phyloP scores from a whole-genome alignment of 2,797 vertebrate species.

The Spatula versicolor region DNA sequence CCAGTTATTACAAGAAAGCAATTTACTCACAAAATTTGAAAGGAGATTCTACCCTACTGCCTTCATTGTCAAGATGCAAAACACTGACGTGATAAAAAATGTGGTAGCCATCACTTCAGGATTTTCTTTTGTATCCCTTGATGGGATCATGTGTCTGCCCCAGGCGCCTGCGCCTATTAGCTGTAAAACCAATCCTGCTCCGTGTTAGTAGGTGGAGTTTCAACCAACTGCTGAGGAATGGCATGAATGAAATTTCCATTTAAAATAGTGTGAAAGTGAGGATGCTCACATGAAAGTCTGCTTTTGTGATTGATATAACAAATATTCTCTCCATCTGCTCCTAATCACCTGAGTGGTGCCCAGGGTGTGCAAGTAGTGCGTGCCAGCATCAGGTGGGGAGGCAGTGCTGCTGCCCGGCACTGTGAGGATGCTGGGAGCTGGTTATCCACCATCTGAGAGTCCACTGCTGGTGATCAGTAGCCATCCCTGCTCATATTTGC shows the following conservation, averaged over 20 bases:
- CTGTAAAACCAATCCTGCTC: background rate
- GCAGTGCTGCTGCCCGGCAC: background rate
- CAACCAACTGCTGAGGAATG: background rate
- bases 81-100: background rate
- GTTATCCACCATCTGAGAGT: background rate
- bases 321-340: background rate
- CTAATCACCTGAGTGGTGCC: background rate
- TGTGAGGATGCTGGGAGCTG: background rate
- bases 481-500: background rate
- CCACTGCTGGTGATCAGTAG: background rate
- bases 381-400: background rate
- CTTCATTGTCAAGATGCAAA: slow-evolving; percentile 46
- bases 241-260: background rate
- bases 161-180: background rate
- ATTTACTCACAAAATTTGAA: slow-evolving; percentile 40
- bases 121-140: background rate
- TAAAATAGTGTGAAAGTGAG: background rate
- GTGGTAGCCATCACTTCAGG: background rate
- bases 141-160: background rate
- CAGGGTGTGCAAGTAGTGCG: background rate
- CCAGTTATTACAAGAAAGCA: slow-evolving; percentile 46
- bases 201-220: background rate
- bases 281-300: background rate
- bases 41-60: background rate
- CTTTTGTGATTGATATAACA: background rate